Evolutionary conservation across 2,888 invertebrate genomes (phyloP).

Genomic region (Listrodromus nycthemerus): DNA sequence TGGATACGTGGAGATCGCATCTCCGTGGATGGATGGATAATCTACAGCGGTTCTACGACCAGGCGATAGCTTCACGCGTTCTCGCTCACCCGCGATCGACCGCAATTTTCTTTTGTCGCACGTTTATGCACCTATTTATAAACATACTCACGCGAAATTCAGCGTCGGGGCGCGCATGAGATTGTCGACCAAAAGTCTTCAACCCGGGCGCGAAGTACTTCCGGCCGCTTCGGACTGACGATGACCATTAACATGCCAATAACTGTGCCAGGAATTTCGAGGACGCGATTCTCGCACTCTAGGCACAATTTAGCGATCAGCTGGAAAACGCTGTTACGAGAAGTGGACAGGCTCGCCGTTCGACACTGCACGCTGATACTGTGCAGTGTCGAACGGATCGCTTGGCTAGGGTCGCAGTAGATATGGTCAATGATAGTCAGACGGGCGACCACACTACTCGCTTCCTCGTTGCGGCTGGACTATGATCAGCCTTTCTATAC

Average conservation of each 20-base stretch:
- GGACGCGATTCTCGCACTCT: neutral
- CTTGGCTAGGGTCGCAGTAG: slow-evolving; percentile 34
- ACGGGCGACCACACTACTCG: neutral
- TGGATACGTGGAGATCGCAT: slow-evolving; percentile 40
- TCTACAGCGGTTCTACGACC: neutral
- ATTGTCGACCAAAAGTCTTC: too few species aligned
- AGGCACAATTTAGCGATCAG: neutral
- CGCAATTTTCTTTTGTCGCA: neutral
- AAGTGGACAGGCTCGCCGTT: slow-evolving; percentile 1
- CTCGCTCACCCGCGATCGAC: slow-evolving; percentile 1
- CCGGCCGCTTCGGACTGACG: too few species aligned
- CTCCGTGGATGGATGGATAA: slow-evolving; percentile 11
- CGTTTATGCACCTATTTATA: too few species aligned
- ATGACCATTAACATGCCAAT: too few species aligned
- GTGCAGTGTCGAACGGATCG: neutral
- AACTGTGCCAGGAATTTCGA: neutral
- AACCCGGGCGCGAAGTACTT: too few species aligned
- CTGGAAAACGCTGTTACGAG: neutral
- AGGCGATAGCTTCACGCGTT: neutral
- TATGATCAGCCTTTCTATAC: slow-evolving; percentile 40
- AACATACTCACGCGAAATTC: too few species aligned
- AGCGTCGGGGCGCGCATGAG: too few species aligned
- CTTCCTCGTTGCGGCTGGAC: neutral
- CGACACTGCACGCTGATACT: slow-evolving; percentile 5
- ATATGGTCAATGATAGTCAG: slow-evolving; percentile 23